Evolutionary conservation across 2,113 vertebrate species (phyloP), one percentile per base, ranked within the genome.

Genomic region (Cercopithecus mona): DNA sequence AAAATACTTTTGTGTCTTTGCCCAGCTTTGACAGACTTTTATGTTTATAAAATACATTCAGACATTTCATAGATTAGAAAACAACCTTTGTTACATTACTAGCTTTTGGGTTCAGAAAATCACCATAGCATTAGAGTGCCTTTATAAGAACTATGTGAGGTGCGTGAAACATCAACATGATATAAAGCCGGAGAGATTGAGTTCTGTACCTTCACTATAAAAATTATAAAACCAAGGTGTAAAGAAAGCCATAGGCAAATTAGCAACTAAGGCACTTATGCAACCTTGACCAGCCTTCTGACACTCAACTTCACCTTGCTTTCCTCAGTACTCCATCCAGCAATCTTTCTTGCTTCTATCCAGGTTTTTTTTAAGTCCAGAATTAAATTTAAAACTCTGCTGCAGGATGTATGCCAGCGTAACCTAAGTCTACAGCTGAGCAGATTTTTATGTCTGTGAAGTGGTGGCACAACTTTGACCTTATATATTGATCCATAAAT

Each of bases 401-500:
- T 50, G 25, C 43, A 80, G 76, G 68, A 38, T 59, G 40, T 6
- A 18, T 70, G 38, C 48, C 17, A 80, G 11, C 38, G 1, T 66
- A 80, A 86, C 32, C 43, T 0, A 0, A 92, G 16, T 40, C 32
- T 94, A 7, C 52, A 87, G 50, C 25, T 50, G 17, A 88, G 64
- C 72, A 81, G 66, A 57, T 80, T 50, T 68, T 89, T 50, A n/a
- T 55, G 35, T 11, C 35, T 86, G 0, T 38, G 27, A 83, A 79
- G 30, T 9, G 0, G 7, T 48, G 55, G 27, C 17, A 88, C 10
- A 86, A 32, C 14, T 89, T 86, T 84, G 48, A 92, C 55, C 20
- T 97, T 61, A 91, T 50, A 70, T 73, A 97, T 66, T 50, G 43
- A 97, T 83, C 23, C 25, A 89, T 87, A 79, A 73, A 97, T 92